Evolutionary conservation across 2,888 invertebrate species (phyloP), one percentile per base, ranked within the genome.

Genomic region (Volucella inflata): DNA sequence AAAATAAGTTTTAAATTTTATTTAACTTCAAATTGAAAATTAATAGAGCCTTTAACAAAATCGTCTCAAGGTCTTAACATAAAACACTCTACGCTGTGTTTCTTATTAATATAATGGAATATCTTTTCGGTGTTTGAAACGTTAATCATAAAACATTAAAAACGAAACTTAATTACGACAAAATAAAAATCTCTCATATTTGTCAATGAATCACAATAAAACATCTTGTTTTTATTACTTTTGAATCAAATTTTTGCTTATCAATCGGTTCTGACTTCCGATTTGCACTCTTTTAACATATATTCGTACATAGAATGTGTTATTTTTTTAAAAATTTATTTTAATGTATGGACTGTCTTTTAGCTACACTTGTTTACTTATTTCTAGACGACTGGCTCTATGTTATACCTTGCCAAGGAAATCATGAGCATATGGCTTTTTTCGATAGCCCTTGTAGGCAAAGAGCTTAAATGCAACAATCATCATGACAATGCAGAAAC

Each of bases 401-500:
- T 36, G 50, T 93, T 94, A 96, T 90, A 95, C 95, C 93, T 95
- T 96, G 88, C 95, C 95, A 88, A 95, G 92, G 87, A 94, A 90
- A 90, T 95, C 95, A 92, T 95, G 95, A 88, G 94, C 93, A 91
- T 96, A 96, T 88, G 94, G 92, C 92, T 95, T 96, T 92, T 95
- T 96, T 90, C 95, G 95, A 91, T 96, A 95, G 16, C 91, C 90
- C 77, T 90, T 91, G 17, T 90, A 94, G 88, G 96, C 93, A 91
- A 97, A 96, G 91, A 96, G 94, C 90, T 95, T 94, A 89, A 96
- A 95, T 87, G 96, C 95, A 90, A 96, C 90, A 88, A 96, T 93
- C 91, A 97, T 94, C 91, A 96, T 95, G 89, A 94, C 91, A 89
- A 96, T 95, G 91, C 96, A 96, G 90, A 94, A 94, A 89, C 95